Evolutionary conservation across 1,140 invertebrate genomes (phyloP).

Genomic region (Hyles vespertilio): DNA sequence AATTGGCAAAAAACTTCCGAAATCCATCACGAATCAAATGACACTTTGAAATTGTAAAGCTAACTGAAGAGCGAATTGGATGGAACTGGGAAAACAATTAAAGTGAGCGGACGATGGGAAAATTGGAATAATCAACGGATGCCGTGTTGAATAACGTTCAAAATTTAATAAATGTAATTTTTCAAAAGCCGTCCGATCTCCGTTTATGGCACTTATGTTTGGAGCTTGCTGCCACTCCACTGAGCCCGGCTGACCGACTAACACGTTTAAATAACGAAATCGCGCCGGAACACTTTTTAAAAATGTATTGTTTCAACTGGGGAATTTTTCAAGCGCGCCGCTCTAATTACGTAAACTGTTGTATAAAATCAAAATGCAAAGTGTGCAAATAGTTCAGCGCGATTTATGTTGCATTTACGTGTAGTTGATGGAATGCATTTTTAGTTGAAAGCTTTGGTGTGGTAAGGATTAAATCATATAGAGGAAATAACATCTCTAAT

Average conservation of each 20-base stretch:
- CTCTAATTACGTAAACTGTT: no score
- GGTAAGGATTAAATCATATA: no score
- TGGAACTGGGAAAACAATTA: constrained; percentile 68
- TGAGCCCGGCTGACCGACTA: constrained; percentile 14
- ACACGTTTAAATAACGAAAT: constrained; percentile 19
- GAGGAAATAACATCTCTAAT: no score
- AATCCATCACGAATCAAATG: constrained; percentile 74
- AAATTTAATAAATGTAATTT: constrained; percentile 64
- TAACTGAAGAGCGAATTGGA: constrained; percentile 69
- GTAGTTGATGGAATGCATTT: no score
- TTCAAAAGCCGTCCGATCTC: constrained; percentile 20
- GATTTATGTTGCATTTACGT: no score
- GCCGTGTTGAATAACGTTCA: constrained; percentile 50
- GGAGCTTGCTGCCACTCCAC: constrained; percentile 7
- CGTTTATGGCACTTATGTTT: constrained; percentile 10
- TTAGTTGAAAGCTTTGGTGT: no score
- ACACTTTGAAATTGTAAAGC: constrained; percentile 73
- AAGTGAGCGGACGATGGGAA: constrained; percentile 53
- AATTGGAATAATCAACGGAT: constrained; percentile 67
- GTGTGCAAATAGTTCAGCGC: no score
- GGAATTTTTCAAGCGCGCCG: neutral
- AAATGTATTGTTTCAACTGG: neutral
- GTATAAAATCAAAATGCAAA: no score
- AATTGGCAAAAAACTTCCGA: constrained; percentile 69
- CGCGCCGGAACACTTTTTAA: neutral